Evolutionary conservation across 2,113 vertebrate genomes (phyloP), one percentile per base, ranked within the genome.

Genomic region (Sphaerodactylus townsendi): DNA sequence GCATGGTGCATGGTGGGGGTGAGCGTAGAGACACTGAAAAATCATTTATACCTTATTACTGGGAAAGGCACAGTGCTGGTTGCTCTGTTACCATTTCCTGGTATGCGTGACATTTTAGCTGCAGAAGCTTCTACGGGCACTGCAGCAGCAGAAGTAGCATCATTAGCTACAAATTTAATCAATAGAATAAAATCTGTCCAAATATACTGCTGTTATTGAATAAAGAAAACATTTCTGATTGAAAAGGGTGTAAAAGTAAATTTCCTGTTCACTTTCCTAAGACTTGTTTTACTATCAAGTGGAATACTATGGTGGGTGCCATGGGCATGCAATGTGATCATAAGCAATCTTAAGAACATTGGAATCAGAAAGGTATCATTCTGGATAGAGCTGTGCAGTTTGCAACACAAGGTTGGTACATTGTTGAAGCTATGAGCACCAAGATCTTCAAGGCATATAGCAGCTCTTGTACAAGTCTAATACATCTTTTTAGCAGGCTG

Each of bases 141-240:
- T 53, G 33, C 23, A 30, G 21, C 59, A 53, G 33, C 10, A 39
- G 62, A 79, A 66, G 28, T 37, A 30, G 39, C 53, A 23, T 28
- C 59, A 14, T 25, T 62, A 39, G 56, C 37, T 78, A 14, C 25
- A 25, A 23, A 64, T 44, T 90, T 15, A 74, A 44, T 68, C 89
- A 84, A 65, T 19, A 85, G 74, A 28, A 62, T 73, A 10, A 64
- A 64, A 53, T 53, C 3, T 82, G 59, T 25, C 19, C 10, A 69
- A 37, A 46, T 23, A 14, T 85, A 77, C 84, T 88, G 37, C 7
- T 70, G 62, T 28, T 87, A 65, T 74, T 88, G 33, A 87, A 65
- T 86, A 92, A 88, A 85, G 48, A 90, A 86, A 90, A 82, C 2
- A 73, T 85, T 91, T 90, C 70, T 84, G 80, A 86, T 91, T 91